These are phyloP conservation scores for Aplysina aerophoba DNA, from an alignment of 37 sponge, comb jelly and placozoan genomes.

Conservation along the genomic window DNA sequence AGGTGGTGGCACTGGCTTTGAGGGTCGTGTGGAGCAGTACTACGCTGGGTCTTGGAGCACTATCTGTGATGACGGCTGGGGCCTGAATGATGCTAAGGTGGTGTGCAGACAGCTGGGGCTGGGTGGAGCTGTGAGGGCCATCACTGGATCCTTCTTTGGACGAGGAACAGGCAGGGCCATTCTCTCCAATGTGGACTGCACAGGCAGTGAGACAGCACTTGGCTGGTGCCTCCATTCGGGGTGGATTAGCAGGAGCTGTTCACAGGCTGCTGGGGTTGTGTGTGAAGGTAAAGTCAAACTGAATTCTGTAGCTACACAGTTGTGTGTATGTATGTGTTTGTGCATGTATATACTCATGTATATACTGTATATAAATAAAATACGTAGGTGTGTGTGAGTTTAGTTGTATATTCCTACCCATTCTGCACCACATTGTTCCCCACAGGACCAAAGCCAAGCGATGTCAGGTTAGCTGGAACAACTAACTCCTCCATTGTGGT, in stretches of 20 bases:
- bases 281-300: conserved; percentile 4
- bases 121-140: neutral
- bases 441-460: no score
- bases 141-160: neutral
- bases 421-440: no score
- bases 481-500: no score
- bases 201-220: neutral
- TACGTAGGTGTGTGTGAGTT: no score
- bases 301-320: no score
- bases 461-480: no score
- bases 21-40: conserved; percentile 20
- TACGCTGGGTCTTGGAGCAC: neutral
- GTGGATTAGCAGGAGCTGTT: neutral
- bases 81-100: conserved; percentile 3
- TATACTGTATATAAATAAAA: no score
- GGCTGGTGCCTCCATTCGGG: neutral
- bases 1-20: conserved; percentile 12
- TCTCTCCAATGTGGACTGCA: conserved; percentile 2
- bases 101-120: conserved; percentile 24
- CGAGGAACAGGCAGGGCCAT: neutral
- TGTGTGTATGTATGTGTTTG: no score
- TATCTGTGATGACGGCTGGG: neutral
- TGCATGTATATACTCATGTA: no score
- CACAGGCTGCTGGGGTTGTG: neutral
- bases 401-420: no score